Evolutionary conservation across 2,113 vertebrate genomes (phyloP), one percentile per base, ranked within the genome.

Genomic region (Anguilla japonica): DNA sequence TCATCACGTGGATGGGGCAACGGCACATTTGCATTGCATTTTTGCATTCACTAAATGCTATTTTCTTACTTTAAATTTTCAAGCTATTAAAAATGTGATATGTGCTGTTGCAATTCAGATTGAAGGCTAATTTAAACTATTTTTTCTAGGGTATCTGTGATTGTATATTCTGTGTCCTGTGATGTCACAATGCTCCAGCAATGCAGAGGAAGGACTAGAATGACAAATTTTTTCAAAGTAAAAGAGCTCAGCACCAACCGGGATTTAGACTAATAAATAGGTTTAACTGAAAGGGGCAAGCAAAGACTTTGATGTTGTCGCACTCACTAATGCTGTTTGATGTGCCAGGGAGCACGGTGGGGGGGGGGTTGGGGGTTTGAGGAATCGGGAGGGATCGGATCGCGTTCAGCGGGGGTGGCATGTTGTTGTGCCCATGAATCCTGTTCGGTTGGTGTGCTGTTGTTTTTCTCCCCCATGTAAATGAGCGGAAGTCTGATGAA

Each of bases 301-400:
- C n/a, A n/a, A 34, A 26, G 26, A 71, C 71, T 75, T 75, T 75
- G 71, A 75, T 75, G 71, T 75, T 22, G 11, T 75, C 26, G 71
- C 71, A 75, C 71, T 75, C n/a, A 34, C 71, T 75, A 75, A 75
- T 75, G 11, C 71, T 75, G n/a, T 75, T 75, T 75, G 71, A 75
- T 11, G 71, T 75, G 71, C 71, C 71, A 34, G 71, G 71, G 71
- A 75, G 71, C 71, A 75, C 2, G 11, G n/a, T n/a, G n/a, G 22
- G 71, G 11, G 9, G 63, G 34, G 34, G 34, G 34, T 0, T 34
- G 34, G 34, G 34, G 34, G 34, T 34, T 34, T 34, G 22, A 6
- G 11, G 26, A n/a, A 67, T 75, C 63, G 20, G 16, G 6, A 71
- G 9, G 63, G 20, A 71, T n/a, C 71, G 9, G 71, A 75, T n/a